phyloP scores from a whole-genome alignment of 1,140 invertebrate genomes.

The Trichoplusia ni region DNA sequence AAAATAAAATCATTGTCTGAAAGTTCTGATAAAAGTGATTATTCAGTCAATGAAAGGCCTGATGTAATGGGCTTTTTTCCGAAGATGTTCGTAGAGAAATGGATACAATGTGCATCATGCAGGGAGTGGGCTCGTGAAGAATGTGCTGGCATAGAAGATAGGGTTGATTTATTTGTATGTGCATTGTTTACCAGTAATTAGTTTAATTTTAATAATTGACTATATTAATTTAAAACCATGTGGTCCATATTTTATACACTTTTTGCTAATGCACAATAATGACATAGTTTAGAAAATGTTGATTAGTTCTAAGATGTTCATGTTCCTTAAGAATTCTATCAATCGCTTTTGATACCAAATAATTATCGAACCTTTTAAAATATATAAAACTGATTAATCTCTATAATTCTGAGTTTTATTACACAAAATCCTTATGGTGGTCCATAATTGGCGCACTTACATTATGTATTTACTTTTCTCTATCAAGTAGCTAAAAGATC shows the following conservation, averaged over 20 bases:
- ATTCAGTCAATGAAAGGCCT: conserved; percentile 1
- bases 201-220: too few species aligned
- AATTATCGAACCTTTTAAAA: conserved; percentile 35
- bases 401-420: conserved; percentile 39
- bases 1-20: conserved; percentile 31
- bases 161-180: neutral
- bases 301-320: conserved; percentile 37
- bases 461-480: too few species aligned
- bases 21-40: conserved; percentile 1
- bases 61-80: conserved; percentile 20
- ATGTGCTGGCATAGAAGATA: conserved; percentile 28
- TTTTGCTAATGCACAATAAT: conserved; percentile 34
- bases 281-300: conserved; percentile 33
- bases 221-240: conserved; percentile 19
- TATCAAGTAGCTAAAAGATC: too few species aligned
- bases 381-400: conserved; percentile 38
- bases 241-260: conserved; percentile 37
- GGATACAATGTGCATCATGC: conserved; percentile 24
- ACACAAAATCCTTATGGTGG: conserved; percentile 34
- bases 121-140: conserved; percentile 27
- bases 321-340: conserved; percentile 37
- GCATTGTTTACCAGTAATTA: too few species aligned
- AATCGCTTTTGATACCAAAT: conserved; percentile 33
- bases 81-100: conserved; percentile 20
- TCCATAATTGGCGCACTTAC: conserved; percentile 40